phyloP scores from a whole-genome alignment of 2,888 invertebrate genomes.

The Daptonema setosum region DNA sequence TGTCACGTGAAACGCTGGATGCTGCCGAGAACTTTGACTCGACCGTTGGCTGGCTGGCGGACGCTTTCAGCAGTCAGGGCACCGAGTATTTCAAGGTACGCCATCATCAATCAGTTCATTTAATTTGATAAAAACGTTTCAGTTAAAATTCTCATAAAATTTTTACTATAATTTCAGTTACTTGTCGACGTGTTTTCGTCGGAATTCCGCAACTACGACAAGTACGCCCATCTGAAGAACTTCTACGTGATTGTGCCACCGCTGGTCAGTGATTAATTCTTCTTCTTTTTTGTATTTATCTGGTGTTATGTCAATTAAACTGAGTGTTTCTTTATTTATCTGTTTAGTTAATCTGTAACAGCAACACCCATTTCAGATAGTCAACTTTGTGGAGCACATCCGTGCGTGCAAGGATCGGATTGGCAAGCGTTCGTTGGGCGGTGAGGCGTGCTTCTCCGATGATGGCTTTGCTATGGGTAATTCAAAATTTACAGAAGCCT shows the following conservation, averaged over 20 bases:
- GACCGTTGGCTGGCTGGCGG: not conserved
- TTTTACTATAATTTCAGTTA: constrained; percentile 37
- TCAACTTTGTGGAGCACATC: constrained; percentile 82
- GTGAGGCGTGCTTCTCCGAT: constrained; percentile 74
- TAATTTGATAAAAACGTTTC: too few relatives aligned
- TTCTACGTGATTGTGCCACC: constrained; percentile 84
- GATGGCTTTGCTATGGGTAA: constrained; percentile 92
- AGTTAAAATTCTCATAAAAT: too few relatives aligned
- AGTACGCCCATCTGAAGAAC: constrained; percentile 65
- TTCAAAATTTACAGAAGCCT: too few relatives aligned
- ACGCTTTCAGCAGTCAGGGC: constrained; percentile 38
- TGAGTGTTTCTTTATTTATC: too few relatives aligned
- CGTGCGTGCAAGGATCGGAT: constrained; percentile 74
- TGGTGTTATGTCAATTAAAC: too few relatives aligned
- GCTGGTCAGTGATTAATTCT: constrained; percentile 24
- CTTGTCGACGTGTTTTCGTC: constrained; percentile 76
- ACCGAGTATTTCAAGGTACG: constrained; percentile 59
- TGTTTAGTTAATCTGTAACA: too few relatives aligned
- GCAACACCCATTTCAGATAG: constrained; percentile 39
- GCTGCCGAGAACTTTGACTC: not conserved
- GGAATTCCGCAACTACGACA: constrained; percentile 52
- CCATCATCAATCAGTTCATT: too few relatives aligned
- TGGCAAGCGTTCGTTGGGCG: constrained; percentile 57
- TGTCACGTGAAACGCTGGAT: not conserved
- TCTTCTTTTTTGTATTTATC: not conserved